These are phyloP conservation scores for Clinocottus analis DNA, from an alignment of 2,113 vertebrate genomes.

Conservation along the genomic window DNA sequence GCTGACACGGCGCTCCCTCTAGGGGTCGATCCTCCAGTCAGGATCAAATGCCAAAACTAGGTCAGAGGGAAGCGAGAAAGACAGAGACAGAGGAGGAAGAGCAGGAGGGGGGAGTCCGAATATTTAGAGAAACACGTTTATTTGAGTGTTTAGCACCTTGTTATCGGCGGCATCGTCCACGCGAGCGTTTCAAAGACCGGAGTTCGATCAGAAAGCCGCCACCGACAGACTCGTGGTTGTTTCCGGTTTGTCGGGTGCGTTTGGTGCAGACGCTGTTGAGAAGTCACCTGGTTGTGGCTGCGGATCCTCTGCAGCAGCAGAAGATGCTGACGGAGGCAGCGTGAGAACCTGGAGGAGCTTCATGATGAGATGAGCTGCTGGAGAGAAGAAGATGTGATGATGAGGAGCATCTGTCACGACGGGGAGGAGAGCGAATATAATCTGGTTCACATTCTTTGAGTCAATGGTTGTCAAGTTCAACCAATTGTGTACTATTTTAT, in stretches of 20 bases:
- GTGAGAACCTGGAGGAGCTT: background rate
- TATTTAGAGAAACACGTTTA: slow-evolving; percentile 24
- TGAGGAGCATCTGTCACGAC: too few species aligned
- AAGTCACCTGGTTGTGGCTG: slow-evolving; percentile 57
- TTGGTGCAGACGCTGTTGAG: slow-evolving; percentile 21
- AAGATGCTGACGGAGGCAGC: slow-evolving; percentile 14
- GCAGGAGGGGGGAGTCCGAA: slow-evolving; percentile 8
- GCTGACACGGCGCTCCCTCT: slow-evolving; percentile 83
- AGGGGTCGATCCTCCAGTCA: slow-evolving; percentile 85
- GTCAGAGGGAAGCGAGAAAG: slow-evolving; percentile 72
- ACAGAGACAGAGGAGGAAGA: background rate
- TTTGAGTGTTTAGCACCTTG: slow-evolving; percentile 32
- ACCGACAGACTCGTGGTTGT: slow-evolving; percentile 37
- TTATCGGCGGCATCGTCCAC: background rate
- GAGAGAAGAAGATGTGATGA: background rate
- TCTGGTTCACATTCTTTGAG: background rate
- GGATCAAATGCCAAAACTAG: slow-evolving; percentile 86
- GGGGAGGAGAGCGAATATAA: background rate
- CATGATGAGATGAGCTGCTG: background rate
- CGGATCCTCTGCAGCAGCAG: slow-evolving; percentile 23
- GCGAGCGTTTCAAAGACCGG: background rate
- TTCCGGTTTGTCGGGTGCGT: slow-evolving; percentile 27
- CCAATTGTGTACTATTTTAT: background rate
- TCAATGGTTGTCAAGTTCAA: too few species aligned
- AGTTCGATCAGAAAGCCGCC: slow-evolving; percentile 9